Conservation (phyloP, 2,888 invertebrate species). For the Xylota sylvarum region DNA sequence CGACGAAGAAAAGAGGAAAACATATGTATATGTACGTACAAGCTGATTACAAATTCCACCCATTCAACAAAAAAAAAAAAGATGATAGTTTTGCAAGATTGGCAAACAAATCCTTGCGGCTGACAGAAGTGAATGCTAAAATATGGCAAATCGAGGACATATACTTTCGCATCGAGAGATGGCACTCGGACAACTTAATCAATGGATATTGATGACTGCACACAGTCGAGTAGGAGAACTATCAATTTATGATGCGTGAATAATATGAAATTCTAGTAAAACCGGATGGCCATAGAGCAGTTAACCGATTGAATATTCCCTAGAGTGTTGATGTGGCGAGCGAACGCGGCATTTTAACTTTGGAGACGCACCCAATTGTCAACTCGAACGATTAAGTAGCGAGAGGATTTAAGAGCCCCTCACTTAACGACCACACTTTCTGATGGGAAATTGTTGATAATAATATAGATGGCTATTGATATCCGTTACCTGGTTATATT, state of each 20-base stretch:
- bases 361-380: conserved; percentile 59
- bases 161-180: conserved; percentile 53
- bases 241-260: conserved; percentile 63
- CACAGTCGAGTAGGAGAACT: conserved; percentile 46
- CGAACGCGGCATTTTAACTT: conserved; percentile 19
- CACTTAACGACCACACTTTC: conserved; percentile 28
- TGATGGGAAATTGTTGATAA: conserved; percentile 32
- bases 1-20: conserved; percentile 15
- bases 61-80: conserved; percentile 30
- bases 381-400: conserved; percentile 43
- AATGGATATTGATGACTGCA: conserved; percentile 60
- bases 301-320: conserved; percentile 35
- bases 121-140: conserved; percentile 69
- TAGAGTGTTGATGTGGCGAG: not conserved
- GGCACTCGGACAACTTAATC: conserved; percentile 63
- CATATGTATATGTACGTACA: conserved; percentile 9
- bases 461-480: conserved; percentile 19
- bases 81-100: conserved; percentile 37
- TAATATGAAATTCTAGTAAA: conserved; percentile 40
- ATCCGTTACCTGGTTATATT: conserved; percentile 10
- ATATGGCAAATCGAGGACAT: conserved; percentile 65
- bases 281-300: conserved; percentile 26
- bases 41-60: conserved; percentile 62
- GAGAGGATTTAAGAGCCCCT: conserved; percentile 22
- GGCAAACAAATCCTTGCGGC: conserved; percentile 60